Evolutionary conservation across 2,888 invertebrate genomes (phyloP).

Genomic region (Eilema griseolum): DNA sequence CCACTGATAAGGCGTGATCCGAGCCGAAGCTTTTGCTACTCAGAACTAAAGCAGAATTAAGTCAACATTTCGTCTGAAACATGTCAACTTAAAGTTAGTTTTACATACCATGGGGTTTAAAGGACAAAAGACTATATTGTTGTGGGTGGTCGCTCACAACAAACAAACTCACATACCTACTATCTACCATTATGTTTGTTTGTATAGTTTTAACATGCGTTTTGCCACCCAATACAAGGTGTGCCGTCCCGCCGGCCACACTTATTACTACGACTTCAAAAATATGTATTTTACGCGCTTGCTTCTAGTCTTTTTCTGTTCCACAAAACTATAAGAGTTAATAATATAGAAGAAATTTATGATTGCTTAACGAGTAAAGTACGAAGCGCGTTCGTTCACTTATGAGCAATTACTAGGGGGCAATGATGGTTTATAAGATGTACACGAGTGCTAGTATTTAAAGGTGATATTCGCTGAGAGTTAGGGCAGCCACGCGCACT

Average conservation of each 20-base stretch:
- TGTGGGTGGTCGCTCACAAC: constrained; percentile 43
- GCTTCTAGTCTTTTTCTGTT: background rate
- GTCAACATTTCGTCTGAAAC: constrained; percentile 5
- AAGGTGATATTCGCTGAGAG: constrained; percentile 55
- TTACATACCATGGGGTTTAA: constrained; percentile 11
- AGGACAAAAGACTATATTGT: constrained; percentile 37
- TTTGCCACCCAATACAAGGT: constrained; percentile 25
- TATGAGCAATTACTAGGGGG: constrained; percentile 68
- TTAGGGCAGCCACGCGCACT: constrained; percentile 26
- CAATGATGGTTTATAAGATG: constrained; percentile 32
- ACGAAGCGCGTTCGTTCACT: constrained; percentile 77
- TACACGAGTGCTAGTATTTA: constrained; percentile 33
- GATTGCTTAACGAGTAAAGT: constrained; percentile 60
- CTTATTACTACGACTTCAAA: background rate
- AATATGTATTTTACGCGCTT: background rate
- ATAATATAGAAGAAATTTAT: constrained; percentile 62
- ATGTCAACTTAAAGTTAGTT: constrained; percentile 9
- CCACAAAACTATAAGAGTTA: constrained; percentile 39
- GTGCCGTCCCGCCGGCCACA: background rate
- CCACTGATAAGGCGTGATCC: no score
- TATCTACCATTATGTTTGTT: constrained; percentile 35
- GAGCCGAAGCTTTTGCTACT: no score
- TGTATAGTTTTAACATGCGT: constrained; percentile 27
- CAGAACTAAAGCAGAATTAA: background rate
- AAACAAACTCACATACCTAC: constrained; percentile 30